Conservation (phyloP, 2,888 invertebrate species). For the Synanthedon myopaeformis region DNA sequence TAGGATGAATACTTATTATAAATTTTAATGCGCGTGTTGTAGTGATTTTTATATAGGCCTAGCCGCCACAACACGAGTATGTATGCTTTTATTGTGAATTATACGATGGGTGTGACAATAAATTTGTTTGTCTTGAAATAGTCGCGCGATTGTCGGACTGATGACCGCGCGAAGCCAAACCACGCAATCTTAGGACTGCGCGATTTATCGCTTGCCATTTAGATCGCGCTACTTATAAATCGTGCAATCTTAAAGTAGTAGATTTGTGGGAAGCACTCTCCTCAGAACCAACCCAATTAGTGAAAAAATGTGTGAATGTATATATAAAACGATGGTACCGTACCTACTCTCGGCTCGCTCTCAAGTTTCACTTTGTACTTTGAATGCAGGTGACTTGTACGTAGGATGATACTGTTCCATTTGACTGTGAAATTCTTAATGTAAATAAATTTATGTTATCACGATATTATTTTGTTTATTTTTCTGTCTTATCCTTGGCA, state of each 20-base stretch:
- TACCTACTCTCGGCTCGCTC: not conserved
- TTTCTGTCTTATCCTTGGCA: not conserved
- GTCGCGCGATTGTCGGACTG: too few species aligned
- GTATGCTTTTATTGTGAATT: constrained; percentile 11
- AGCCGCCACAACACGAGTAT: constrained; percentile 22
- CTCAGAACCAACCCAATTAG: not conserved
- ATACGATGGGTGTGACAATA: constrained; percentile 6
- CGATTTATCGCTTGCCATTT: too few species aligned
- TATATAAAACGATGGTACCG: constrained; percentile 14
- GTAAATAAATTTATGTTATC: constrained; percentile 69
- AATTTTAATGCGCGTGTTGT: constrained; percentile 14
- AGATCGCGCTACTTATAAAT: too few species aligned
- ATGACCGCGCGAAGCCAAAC: too few species aligned
- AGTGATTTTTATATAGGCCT: constrained; percentile 40
- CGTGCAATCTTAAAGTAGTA: too few species aligned
- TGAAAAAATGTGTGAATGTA: constrained; percentile 18
- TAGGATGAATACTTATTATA: too few species aligned
- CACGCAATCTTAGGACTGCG: too few species aligned
- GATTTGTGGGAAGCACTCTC: too few species aligned
- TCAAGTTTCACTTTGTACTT: constrained; percentile 34
- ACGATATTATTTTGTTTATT: constrained; percentile 34
- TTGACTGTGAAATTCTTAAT: constrained; percentile 65
- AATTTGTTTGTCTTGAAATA: not conserved
- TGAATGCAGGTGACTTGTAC: constrained; percentile 36
- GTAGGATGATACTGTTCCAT: constrained; percentile 51